Evolutionary conservation across 2,797 vertebrate species (phyloP), one percentile per base, ranked within the genome.

Genomic region (Gymnoscopelus braueri): DNA sequence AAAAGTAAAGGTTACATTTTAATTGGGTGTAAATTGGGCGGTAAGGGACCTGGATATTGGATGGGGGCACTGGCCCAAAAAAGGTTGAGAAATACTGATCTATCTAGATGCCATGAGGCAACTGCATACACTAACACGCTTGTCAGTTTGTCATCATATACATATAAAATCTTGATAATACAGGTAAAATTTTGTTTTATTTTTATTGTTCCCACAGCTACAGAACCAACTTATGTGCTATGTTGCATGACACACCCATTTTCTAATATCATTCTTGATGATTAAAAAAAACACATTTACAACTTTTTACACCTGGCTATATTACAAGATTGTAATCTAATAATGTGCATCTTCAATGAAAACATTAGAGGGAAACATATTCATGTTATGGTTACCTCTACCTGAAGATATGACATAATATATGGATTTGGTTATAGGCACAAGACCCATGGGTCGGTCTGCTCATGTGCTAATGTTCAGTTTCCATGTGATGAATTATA

Each of bases 181-280:
- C 52, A 74, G 80, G 58, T 74, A 70, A 57, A 65, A 26, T 58
- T 29, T 44, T 49, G 24, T 49, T 77, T 80, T 79, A 75, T 58
- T 78, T 90, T 91, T 91, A 93, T 92, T 92, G 88, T 88, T 92
- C 81, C 73, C 69, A 85, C 76, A 86, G 84, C 73, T 80, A 89
- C 69, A 80, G 87, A 87, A 89, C 81, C 85, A 89, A 79, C 79
- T 82, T 80, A 79, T 76, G 54, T 67, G 79, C 84, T 87, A 87
- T 82, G 69, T 84, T 73, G 80, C 56, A 60, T 81, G 79, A 84
- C 80, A 84, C 65, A 39, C 59, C 54, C 55, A 87, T 71, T 86
- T 77, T 81, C 54, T 86, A 68, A 76, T 81, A 80, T 79, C 74
- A 81, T 76, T 75, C 63, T 70, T 84, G 61, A 52, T 35, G 35